Evolutionary conservation across 2,113 vertebrate species (phyloP).

Genomic region (Apteryx mantelli): DNA sequence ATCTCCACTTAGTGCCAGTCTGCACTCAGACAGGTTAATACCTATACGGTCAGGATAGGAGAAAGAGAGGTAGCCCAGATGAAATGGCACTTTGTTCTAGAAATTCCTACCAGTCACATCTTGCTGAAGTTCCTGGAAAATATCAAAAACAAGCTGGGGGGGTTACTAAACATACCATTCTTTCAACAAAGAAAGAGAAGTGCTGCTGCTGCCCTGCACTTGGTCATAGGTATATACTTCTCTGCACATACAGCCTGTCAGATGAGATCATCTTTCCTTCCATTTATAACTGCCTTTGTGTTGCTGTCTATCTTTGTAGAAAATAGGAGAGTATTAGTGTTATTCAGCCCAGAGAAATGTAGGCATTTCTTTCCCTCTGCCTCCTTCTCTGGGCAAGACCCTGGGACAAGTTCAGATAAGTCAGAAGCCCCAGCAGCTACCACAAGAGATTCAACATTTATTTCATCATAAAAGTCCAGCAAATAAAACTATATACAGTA

Average conservation of each 20-base stretch:
- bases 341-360: background rate
- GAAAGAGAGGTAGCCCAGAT: background rate
- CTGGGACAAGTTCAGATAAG: slow-evolving; percentile 18
- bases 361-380: background rate
- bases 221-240: background rate
- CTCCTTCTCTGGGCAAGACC: background rate
- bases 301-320: background rate
- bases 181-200: background rate
- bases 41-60: background rate
- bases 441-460: slow-evolving; percentile 90
- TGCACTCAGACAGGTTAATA: background rate
- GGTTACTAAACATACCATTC: background rate
- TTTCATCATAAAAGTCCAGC: slow-evolving; percentile 90
- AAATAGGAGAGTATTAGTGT: background rate
- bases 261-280: background rate
- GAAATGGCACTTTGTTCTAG: background rate
- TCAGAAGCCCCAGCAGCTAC: slow-evolving; percentile 62
- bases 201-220: background rate
- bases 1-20: background rate
- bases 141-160: background rate
- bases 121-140: background rate
- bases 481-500: slow-evolving; percentile 94
- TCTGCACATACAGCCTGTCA: background rate
- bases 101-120: background rate
- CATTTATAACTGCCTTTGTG: background rate